Conservation (phyloP, 2,797 vertebrate genomes). For the Telmatherina bonti region DNA sequence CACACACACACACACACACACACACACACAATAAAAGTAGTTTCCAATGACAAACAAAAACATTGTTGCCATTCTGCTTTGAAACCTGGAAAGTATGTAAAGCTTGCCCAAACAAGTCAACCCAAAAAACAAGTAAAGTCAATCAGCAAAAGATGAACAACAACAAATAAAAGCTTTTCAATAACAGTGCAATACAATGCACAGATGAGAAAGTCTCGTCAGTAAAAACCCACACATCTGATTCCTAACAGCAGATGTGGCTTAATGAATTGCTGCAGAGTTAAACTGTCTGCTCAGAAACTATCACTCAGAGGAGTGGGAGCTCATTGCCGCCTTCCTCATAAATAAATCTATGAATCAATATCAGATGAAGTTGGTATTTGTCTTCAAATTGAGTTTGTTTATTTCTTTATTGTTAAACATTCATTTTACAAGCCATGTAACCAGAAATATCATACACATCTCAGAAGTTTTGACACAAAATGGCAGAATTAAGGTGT, state of each 20-base stretch:
- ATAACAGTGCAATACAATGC: slow-evolving; percentile 31
- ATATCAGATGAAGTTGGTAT: not conserved
- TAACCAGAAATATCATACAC: not conserved
- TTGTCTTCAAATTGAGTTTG: too few species aligned
- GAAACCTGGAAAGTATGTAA: slow-evolving; percentile 55
- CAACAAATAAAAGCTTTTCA: slow-evolving; percentile 53
- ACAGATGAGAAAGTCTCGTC: not conserved
- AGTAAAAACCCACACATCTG: slow-evolving; percentile 31
- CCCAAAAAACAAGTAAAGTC: slow-evolving; percentile 45
- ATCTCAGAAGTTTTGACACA: not conserved
- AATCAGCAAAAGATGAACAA: slow-evolving; percentile 16
- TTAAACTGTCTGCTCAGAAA: slow-evolving; percentile 11
- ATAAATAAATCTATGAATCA: slow-evolving; percentile 4
- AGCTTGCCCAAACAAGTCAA: slow-evolving; percentile 52
- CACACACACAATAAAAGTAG: slow-evolving; percentile 1
- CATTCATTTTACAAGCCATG: not conserved
- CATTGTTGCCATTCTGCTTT: slow-evolving; percentile 46
- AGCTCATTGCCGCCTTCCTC: not conserved
- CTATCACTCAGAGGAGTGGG: not conserved
- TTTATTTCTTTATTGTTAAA: not conserved
- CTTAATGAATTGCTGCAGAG: slow-evolving; percentile 16
- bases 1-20: slow-evolving; percentile 2
- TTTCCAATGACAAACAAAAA: slow-evolving; percentile 19
- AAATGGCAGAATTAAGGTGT: too few species aligned
- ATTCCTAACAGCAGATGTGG: slow-evolving; percentile 27